These are phyloP conservation scores for Chaenodraco wilsoni DNA, from an alignment of 2,797 vertebrate species.

Conservation along the genomic window DNA sequence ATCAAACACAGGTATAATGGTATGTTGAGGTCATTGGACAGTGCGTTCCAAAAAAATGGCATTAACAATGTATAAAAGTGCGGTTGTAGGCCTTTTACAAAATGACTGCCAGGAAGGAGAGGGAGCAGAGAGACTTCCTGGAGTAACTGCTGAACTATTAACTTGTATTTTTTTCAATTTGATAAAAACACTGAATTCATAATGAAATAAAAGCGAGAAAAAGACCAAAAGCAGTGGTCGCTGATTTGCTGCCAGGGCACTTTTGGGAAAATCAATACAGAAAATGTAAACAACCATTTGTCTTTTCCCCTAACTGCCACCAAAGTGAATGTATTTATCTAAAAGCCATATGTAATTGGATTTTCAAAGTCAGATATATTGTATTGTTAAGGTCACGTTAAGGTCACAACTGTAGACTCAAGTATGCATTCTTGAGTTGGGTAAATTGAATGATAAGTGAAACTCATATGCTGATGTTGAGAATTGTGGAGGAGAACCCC, in stretches of 20 bases:
- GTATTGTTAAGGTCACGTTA: conserved; percentile 61
- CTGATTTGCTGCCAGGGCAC: conserved; percentile 69
- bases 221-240: conserved; percentile 41
- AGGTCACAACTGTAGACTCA: conserved; percentile 40
- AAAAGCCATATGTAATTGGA: conserved; percentile 70
- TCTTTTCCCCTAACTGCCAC: conserved; percentile 40
- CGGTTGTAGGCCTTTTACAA: conserved; percentile 64
- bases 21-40: conserved; percentile 56
- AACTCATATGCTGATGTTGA: conserved; percentile 52
- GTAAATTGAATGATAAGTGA: conserved; percentile 26
- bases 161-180: conserved; percentile 41
- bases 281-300: conserved; percentile 73
- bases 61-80: conserved; percentile 70
- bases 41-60: conserved; percentile 44
- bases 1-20: conserved; percentile 61
- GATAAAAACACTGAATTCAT: conserved; percentile 60
- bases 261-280: conserved; percentile 75
- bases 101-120: conserved; percentile 56
- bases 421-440: conserved; percentile 24
- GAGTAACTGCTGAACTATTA: conserved; percentile 54
- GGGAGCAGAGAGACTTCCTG: conserved; percentile 42
- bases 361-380: conserved; percentile 75
- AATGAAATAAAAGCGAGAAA: conserved; percentile 54
- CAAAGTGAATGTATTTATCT: conserved; percentile 75
- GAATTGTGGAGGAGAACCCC: conserved; percentile 20